Evolutionary conservation across 1,140 invertebrate species (phyloP).

Genomic region (Diabrotica virgifera): DNA sequence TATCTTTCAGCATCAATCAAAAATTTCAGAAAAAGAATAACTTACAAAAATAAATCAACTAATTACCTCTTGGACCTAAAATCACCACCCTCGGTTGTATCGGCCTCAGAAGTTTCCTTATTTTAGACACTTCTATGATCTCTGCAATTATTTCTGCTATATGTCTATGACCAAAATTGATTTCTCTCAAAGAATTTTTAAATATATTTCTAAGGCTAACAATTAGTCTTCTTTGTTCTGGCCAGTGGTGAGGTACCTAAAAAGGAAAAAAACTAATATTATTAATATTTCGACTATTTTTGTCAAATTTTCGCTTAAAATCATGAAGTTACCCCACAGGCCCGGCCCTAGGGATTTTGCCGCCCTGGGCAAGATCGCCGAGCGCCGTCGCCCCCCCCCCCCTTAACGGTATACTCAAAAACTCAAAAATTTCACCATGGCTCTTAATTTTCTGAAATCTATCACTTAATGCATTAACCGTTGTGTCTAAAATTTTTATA

Average conservation of each 20-base stretch:
- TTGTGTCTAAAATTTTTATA: no score
- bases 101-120: conserved; percentile 27
- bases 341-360: no score
- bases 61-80: conserved; percentile 49
- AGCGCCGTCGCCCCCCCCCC: no score
- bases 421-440: no score
- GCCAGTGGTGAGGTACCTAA: conserved; percentile 35
- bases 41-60: conserved; percentile 37
- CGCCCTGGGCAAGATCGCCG: no score
- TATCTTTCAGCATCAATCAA: no score
- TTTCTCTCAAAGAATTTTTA: conserved; percentile 34
- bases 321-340: no score
- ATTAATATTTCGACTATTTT: no score
- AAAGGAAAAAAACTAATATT: neutral
- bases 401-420: no score
- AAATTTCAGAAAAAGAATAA: neutral
- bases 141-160: conserved; percentile 28
- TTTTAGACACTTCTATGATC: conserved; percentile 35
- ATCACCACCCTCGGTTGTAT: conserved; percentile 50
- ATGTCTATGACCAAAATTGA: conserved; percentile 12
- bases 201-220: conserved; percentile 36
- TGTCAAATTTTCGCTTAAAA: no score
- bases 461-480: no score
- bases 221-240: conserved; percentile 37
- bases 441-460: no score